Evolutionary conservation across 1,140 invertebrate species (phyloP), one percentile per base, ranked within the genome.

Genomic region (Fopius arisanus): DNA sequence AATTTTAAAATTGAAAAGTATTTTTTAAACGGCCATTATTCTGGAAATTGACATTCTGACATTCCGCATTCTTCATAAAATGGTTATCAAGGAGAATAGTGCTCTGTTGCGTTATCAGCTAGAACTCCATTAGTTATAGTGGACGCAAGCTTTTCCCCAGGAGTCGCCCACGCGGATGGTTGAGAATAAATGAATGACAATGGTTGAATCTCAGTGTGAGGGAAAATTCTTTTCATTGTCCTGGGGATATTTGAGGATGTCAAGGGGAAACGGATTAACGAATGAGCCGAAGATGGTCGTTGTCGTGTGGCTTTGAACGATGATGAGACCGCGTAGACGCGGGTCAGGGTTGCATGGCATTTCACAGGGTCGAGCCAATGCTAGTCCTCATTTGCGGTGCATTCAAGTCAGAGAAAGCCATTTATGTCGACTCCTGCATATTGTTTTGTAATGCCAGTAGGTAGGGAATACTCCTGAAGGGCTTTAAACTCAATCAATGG

Each of bases 331-430:
- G 14, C 41, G 4, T 3, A 43, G 41, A 43, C 41, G 41, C 14
- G 51, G 51, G 51, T 59, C 51, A 59, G 51, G 51, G 51, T 59
- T 59, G 51, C 26, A 28, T 59, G 19, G 51, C 51, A 59, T 59
- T 43, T 43, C 14, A 10, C 51, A 59, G 51, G 51, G 51, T 59
- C 51, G 51, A 14, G 41, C 14, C 5, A 37, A 37, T 37, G 33
- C 33, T 1, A 59, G 21, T 59, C 14, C 26, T 51, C 19, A 51
- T 51, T 51, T 51, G 43, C 19, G 43, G 43, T 51, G n/a, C 43
- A 51, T n/a, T 51, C 1, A 5, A 51, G 43, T 6, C 9, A 51
- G 1, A 51, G 14, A 16, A 59, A 59, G 4, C 51, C 21, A 59
- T 21, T 59, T 59, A 59, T 59, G 51, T 59, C 51, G 12, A 26